Evolutionary conservation across 2,888 invertebrate species (phyloP), one percentile per base, ranked within the genome.

Genomic region (Dryobotodes eremita): DNA sequence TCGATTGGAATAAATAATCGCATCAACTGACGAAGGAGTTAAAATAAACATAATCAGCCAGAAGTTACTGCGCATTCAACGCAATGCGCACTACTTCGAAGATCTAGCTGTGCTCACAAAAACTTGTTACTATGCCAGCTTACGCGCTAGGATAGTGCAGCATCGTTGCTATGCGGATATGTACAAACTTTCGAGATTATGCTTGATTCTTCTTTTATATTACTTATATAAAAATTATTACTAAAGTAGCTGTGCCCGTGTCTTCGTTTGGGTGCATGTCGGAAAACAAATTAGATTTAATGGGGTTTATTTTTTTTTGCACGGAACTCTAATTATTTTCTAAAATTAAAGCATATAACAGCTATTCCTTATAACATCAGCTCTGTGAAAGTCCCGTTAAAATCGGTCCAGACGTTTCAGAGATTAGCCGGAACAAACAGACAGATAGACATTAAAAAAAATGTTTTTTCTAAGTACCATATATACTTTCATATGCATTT

Each of bases 41-140:
- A 81, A 81, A 68, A 36, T 85, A 81, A 80, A 81, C 71, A 81
- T 71, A 80, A 71, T 46, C 71, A 42, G 50, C 36, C 50, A 62
- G 26, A 82, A 62, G 57, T 57, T 68, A 46, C 71, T 42, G n/a
- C 20, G 66, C 23, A 20, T 57, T 61, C 7, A 17, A 3, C 53
- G 61, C 15, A 57, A 48, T 62, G 80, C 55, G 66, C 59, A 26
- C 17, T 50, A 42, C 6, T 36, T 64, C 2, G 36, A 61, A 68
- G 23, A 85, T 57, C 50, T 50, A 68, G 61, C 66, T 79, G 80
- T 68, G 48, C 42, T 46, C 81, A 71, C 53, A 84, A 59, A 83
- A 78, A 79, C 65, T 61, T 66, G 70, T 61, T 61, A 31, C 61
- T 66, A 48, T 26, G 65, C 42, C 7, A 50, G 36, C 36, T 65